These are phyloP conservation scores for Himalopsyche tibetana DNA, from an alignment of 2,888 invertebrate genomes.

Conservation along the genomic window DNA sequence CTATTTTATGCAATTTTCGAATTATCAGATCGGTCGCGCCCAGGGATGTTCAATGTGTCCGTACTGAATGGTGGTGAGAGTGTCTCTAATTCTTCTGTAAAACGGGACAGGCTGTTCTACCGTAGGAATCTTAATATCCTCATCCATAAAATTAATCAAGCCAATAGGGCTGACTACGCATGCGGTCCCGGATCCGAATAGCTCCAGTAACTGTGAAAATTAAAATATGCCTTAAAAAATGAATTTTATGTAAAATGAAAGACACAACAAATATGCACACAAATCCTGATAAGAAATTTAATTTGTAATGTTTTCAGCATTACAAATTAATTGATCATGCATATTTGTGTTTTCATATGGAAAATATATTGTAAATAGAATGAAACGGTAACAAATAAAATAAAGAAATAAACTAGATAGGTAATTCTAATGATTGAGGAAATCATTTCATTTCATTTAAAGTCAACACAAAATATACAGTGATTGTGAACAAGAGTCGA, in stretches of 20 bases:
- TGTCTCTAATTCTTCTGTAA: constrained; percentile 84
- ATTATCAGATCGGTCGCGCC: constrained; percentile 78
- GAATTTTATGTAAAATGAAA: background rate
- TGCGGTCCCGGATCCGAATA: constrained; percentile 99
- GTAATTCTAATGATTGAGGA: too few relatives aligned
- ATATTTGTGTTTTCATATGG: too few relatives aligned
- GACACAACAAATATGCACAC: too few relatives aligned
- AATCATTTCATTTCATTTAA: too few relatives aligned
- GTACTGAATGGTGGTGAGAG: constrained; percentile 92
- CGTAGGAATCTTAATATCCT: constrained; percentile 84
- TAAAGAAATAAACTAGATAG: too few relatives aligned
- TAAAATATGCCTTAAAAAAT: background rate
- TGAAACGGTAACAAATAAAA: too few relatives aligned
- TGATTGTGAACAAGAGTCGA: too few relatives aligned
- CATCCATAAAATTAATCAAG: constrained; percentile 86
- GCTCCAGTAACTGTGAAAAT: constrained; percentile 87
- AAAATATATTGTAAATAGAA: too few relatives aligned
- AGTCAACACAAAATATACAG: too few relatives aligned
- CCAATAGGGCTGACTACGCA: constrained; percentile 95
- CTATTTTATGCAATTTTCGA: background rate
- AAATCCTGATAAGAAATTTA: too few relatives aligned
- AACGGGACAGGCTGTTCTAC: constrained; percentile 83
- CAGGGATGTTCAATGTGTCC: constrained; percentile 90
- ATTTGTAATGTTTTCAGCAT: too few relatives aligned
- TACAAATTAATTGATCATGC: too few relatives aligned